A percentile compares a stretch with the other conserved stretches of the same genome.
Conservation (phyloP, 1,140 invertebrate genomes). For the Tyrophagus putrescentiae region DNA sequence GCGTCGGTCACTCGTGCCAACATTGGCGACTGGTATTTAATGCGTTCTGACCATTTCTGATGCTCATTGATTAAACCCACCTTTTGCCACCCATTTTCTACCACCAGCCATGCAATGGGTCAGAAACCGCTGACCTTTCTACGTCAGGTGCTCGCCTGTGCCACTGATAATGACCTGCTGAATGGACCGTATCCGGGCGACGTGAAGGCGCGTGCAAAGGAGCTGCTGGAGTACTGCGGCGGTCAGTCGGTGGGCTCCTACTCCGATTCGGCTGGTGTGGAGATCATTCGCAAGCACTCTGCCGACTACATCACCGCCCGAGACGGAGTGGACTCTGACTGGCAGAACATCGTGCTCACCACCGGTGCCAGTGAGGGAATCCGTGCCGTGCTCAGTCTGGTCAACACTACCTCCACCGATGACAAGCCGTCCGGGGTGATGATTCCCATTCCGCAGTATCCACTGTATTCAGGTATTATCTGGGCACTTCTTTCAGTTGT, state of each 20-base stretch:
- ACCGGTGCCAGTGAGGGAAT: constrained; percentile 83
- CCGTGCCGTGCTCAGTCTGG: constrained; percentile 39
- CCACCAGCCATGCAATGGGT: constrained; percentile 94
- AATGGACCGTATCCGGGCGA: constrained; percentile 64
- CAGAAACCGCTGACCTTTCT: constrained; percentile 77
- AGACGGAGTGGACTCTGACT: constrained; percentile 59
- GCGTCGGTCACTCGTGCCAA: constrained; percentile 90
- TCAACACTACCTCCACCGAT: constrained; percentile 23
- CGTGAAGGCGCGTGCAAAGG: constrained; percentile 57
- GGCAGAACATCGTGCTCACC: constrained; percentile 65
- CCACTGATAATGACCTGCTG: constrained; percentile 57
- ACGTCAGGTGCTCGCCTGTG: constrained; percentile 29
- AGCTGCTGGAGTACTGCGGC: constrained; percentile 60
- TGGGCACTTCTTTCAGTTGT: too few relatives aligned
- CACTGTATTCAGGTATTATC: constrained; percentile 94
- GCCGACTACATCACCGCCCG: constrained; percentile 71
- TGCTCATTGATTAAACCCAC: too few relatives aligned
- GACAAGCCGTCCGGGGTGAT: constrained; percentile 61
- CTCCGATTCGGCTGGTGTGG: constrained; percentile 80
- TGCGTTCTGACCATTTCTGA: too few relatives aligned
- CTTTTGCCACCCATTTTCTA: too few relatives aligned
- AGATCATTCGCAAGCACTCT: constrained; percentile 71
- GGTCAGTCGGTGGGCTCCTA: constrained; percentile 66
- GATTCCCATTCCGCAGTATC: constrained; percentile 97
- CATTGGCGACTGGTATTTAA: constrained; percentile 97